Conservation (phyloP, 2,797 vertebrate species). For the Sebastes steindachneri region DNA sequence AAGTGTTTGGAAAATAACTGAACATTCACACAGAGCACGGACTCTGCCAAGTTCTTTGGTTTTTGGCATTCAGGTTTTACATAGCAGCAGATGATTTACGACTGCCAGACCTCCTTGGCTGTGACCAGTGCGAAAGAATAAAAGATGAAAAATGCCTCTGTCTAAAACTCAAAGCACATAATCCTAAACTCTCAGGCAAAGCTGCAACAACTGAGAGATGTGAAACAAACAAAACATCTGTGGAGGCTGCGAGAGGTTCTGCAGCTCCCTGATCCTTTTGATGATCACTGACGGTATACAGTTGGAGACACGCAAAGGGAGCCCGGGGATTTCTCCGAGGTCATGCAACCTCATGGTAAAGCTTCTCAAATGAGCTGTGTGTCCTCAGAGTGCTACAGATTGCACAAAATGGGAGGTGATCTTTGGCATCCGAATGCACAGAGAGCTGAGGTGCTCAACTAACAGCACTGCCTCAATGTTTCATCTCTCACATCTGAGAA, state of each 20-base stretch:
- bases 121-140: slow-evolving; percentile 11
- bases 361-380: slow-evolving; percentile 26
- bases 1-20: slow-evolving; percentile 24
- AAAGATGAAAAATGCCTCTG: slow-evolving; percentile 23
- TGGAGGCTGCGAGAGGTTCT: neutral
- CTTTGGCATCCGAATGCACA: slow-evolving; percentile 41
- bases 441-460: slow-evolving; percentile 21
- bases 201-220: neutral
- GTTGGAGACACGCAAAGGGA: neutral
- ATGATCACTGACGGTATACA: slow-evolving; percentile 5
- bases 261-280: neutral
- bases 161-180: slow-evolving; percentile 39
- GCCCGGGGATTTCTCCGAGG: slow-evolving; percentile 19
- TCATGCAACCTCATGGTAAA: slow-evolving; percentile 18
- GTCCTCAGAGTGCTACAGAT: slow-evolving; percentile 30
- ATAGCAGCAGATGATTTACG: slow-evolving; percentile 39
- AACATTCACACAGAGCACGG: neutral
- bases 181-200: slow-evolving; percentile 30
- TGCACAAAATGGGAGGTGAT: slow-evolving; percentile 43
- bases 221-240: slow-evolving; percentile 30
- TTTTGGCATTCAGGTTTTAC: slow-evolving; percentile 34
- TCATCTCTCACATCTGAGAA: slow-evolving; percentile 33
- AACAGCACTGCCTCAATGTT: slow-evolving; percentile 25
- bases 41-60: slow-evolving; percentile 32
- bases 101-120: slow-evolving; percentile 39